Conservation (phyloP, 2,113 vertebrate species). For the Crotalus tigris region DNA sequence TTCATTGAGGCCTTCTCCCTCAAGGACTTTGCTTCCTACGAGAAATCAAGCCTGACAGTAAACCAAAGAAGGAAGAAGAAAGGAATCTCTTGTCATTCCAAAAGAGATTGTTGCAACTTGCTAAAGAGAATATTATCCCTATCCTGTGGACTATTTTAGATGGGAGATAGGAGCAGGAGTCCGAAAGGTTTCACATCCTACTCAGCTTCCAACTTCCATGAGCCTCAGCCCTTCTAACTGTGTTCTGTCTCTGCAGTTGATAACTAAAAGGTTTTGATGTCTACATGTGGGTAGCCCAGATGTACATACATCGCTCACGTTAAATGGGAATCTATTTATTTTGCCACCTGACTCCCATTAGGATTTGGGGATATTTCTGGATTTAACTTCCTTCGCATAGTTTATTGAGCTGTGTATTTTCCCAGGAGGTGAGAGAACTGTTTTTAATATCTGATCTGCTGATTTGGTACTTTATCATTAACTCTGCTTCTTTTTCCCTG, state of each 20-base stretch:
- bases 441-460: conserved; percentile 54
- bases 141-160: neutral
- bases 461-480: conserved; percentile 49
- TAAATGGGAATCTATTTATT: conserved; percentile 48
- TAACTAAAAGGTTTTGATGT: neutral
- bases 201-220: neutral
- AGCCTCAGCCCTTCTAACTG: neutral
- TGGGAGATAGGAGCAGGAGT: neutral
- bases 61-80: neutral
- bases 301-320: conserved; percentile 67
- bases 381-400: conserved; percentile 69
- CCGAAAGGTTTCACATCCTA: neutral
- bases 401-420: conserved; percentile 63
- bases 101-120: neutral
- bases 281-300: neutral
- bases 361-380: conserved; percentile 52
- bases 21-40: neutral
- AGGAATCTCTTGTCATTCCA: neutral
- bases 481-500: conserved; percentile 37
- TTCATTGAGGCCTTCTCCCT: neutral
- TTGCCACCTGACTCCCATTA: neutral
- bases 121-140: neutral
- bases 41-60: neutral
- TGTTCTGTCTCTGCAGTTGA: neutral
- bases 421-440: conserved; percentile 61